These are phyloP conservation scores for Lemur catta DNA, from an alignment of 2,797 vertebrate genomes.

Conservation along the genomic window DNA sequence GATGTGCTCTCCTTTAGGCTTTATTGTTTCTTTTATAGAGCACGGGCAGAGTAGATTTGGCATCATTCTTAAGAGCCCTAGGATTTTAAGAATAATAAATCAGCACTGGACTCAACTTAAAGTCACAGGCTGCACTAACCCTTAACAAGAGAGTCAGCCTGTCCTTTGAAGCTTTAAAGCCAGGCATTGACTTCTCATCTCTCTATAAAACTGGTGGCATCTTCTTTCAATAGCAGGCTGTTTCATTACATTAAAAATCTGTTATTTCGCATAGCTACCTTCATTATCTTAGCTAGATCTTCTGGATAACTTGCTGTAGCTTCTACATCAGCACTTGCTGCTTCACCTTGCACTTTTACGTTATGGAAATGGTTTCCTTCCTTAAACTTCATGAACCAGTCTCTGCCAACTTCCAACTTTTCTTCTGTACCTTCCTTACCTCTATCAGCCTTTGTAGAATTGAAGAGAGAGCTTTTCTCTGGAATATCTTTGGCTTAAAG, in stretches of 20 bases:
- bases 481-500: neutral
- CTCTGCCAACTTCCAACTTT: neutral
- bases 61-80: neutral
- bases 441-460: neutral
- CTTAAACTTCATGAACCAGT: neutral
- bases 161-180: neutral
- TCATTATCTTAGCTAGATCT: neutral
- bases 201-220: neutral
- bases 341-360: neutral
- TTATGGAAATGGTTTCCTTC: neutral
- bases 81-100: neutral
- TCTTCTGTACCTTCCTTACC: neutral
- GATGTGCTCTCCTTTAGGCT: neutral
- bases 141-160: neutral
- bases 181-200: neutral
- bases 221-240: neutral
- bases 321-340: neutral
- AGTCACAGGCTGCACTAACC: neutral
- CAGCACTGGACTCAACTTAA: neutral
- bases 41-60: neutral
- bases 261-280: neutral
- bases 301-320: neutral
- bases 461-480: neutral
- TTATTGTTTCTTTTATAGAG: neutral
- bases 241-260: neutral